Evolutionary conservation across 2,113 vertebrate genomes (phyloP), one percentile per base, ranked within the genome.

Genomic region (Perccottus glenii): DNA sequence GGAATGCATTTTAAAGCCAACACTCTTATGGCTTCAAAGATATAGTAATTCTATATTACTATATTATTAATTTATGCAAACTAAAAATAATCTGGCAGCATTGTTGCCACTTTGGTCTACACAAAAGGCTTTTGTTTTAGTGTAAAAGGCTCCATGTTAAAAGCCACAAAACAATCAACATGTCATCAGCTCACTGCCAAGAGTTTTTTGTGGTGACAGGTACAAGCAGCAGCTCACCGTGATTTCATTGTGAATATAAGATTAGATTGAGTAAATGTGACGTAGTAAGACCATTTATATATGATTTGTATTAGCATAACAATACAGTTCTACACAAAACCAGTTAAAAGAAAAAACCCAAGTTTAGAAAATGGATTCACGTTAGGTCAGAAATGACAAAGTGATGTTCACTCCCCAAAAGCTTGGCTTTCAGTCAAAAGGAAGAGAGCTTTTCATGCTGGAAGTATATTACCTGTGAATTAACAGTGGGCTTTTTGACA

Each of bases 381-480:
- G 60, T 56, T 32, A 50, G 77, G 62, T 80, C 69, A 80, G 9
- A 60, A 72, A 82, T 63, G 40, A 65, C 11, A 33, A 12, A 53
- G 51, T 32, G 59, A 78, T 77, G 57, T 75, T 53, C 46, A 64
- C 63, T 43, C 48, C 27, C 43, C 73, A 85, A 86, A 58, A 78
- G 64, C 47, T 11, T 55, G 60, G 14, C 45, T 74, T 71, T 73
- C 69, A 78, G 80, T 79, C 56, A 76, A 77, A 9, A 64, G 33
- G 52, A 57, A 4, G 11, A 33, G 11, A 10, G 46, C 64, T 35
- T 72, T 73, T 65, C 67, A 86, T 79, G 38, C 51, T 15, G 36
- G 11, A 64, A 64, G 42, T 75, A 82, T 78, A 87, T 87, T 68
- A 56, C 35, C 80, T 52, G 47, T 85, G 71, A 88, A 86, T 84